Conservation (phyloP, 1,140 invertebrate genomes). For the Bombyx mori region ASM3026992v2 NC_085118.1:8408001-8408500, state of each 20-base stretch:
- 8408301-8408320: too few relatives aligned
- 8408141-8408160: slow-evolving; percentile 89
- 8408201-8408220: slow-evolving; percentile 92
- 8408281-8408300: too few relatives aligned
- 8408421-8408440: too few relatives aligned
- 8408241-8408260: slow-evolving; percentile 92
- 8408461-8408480: too few relatives aligned
- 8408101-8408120: slow-evolving; percentile 95
- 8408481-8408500: too few relatives aligned
- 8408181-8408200: slow-evolving; percentile 81
- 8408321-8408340: too few relatives aligned
- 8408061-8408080: slow-evolving; percentile 71
- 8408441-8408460: too few relatives aligned
- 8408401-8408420: too few relatives aligned
- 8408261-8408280: slow-evolving; percentile 85
- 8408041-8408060: slow-evolving; percentile 86
- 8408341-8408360: too few relatives aligned
- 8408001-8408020: slow-evolving; percentile 93
- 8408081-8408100: slow-evolving; percentile 87
- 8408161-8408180: slow-evolving; percentile 88
- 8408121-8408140: slow-evolving; percentile 95
- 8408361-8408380: too few relatives aligned
- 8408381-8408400: too few relatives aligned
- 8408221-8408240: slow-evolving; percentile 85
- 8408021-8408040: slow-evolving; percentile 92